These are phyloP conservation scores for Chalcis sispes DNA, from an alignment of 2,888 invertebrate species.

Conservation along the genomic window DNA sequence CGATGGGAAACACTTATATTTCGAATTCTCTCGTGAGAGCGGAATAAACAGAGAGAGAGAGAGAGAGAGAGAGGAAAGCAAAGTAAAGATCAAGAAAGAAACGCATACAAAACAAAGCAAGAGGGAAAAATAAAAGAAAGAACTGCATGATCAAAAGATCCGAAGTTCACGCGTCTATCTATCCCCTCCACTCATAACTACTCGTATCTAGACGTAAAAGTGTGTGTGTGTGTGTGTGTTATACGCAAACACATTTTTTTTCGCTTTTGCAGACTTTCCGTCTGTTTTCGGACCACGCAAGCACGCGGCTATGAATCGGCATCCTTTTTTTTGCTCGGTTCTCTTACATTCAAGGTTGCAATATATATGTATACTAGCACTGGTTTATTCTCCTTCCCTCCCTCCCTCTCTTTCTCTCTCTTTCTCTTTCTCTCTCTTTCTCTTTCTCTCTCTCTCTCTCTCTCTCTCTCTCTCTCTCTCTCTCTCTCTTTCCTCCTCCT, in stretches of 20 bases:
- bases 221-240: constrained; percentile 3
- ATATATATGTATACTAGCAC: background rate
- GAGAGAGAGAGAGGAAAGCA: constrained; percentile 22
- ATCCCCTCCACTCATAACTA: background rate
- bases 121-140: no score
- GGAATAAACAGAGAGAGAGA: background rate
- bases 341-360: no score
- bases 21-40: constrained; percentile 5
- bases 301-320: no score
- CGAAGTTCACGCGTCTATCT: background rate
- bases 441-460: no score
- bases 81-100: background rate
- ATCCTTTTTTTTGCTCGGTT: no score
- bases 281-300: background rate
- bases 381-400: no score
- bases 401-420: background rate
- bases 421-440: no score
- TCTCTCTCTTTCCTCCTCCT: no score
- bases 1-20: constrained; percentile 31
- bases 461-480: no score
- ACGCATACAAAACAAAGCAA: background rate
- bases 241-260: constrained; percentile 8
- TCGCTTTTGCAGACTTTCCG: background rate
- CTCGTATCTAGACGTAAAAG: background rate
- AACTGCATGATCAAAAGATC: background rate